A percentile compares a stretch with the other conserved stretches of the same genome.
Evolutionary conservation across 2,888 invertebrate genomes (phyloP).

Genomic region (Alviniconcha strummeri): DNA sequence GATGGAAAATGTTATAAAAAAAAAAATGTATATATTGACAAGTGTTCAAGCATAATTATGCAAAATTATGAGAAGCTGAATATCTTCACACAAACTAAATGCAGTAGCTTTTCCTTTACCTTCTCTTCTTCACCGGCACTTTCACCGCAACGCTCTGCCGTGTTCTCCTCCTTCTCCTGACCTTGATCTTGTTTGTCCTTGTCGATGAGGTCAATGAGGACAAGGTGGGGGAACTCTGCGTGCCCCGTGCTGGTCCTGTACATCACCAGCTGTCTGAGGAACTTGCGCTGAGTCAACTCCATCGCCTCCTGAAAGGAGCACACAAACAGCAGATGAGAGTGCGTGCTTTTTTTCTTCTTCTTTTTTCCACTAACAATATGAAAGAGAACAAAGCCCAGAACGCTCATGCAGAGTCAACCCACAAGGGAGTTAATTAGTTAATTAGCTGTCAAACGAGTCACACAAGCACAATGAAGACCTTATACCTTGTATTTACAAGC

Average conservation of each 20-base stretch:
- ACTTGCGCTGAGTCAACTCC: conserved; percentile 69
- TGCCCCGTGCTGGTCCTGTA: conserved; percentile 53
- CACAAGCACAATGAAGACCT: too few species aligned
- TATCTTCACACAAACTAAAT: too few species aligned
- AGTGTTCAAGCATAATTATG: too few species aligned
- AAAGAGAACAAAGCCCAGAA: too few species aligned
- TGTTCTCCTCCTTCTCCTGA: conserved; percentile 32
- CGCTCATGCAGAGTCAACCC: too few species aligned
- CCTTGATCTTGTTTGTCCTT: conserved; percentile 17
- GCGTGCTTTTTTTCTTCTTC: background rate
- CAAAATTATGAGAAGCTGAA: too few species aligned
- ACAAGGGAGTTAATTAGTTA: too few species aligned
- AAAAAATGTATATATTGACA: too few species aligned
- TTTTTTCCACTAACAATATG: background rate
- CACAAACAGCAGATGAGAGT: background rate
- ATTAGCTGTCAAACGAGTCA: too few species aligned
- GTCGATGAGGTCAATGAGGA: conserved; percentile 58
- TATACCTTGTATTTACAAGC: too few species aligned
- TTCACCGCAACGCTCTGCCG: background rate
- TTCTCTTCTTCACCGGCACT: background rate
- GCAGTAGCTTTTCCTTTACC: background rate
- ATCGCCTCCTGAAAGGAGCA: conserved; percentile 61
- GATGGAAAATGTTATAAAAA: too few species aligned
- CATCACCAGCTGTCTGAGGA: conserved; percentile 62
- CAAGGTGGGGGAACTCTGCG: conserved; percentile 61